Evolutionary conservation across 1,140 invertebrate species (phyloP).

Genomic region (Eubasilissa regina): DNA sequence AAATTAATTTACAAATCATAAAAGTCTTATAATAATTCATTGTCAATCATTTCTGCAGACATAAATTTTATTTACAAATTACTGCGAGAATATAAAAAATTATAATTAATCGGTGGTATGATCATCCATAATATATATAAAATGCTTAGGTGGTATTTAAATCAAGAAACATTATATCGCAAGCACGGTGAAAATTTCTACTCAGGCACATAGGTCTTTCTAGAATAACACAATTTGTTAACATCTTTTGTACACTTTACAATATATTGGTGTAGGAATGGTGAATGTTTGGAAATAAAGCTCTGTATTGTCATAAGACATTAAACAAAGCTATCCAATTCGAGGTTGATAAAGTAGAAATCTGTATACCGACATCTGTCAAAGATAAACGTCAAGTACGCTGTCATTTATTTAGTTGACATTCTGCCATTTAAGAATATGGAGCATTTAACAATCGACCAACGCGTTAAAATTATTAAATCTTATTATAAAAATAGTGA

Average conservation of each 20-base stretch:
- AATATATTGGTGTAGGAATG: neutral
- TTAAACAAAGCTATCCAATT: too few relatives aligned
- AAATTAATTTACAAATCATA: conserved; percentile 37
- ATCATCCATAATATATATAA: conserved; percentile 44
- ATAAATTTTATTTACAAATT: conserved; percentile 11
- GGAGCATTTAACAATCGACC: too few relatives aligned
- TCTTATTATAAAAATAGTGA: too few relatives aligned
- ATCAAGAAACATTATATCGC: neutral
- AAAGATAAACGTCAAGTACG: too few relatives aligned
- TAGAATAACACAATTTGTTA: neutral
- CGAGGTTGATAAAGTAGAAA: too few relatives aligned
- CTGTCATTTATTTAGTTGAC: too few relatives aligned
- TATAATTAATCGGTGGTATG: conserved; percentile 45
- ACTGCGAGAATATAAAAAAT: neutral
- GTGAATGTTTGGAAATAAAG: too few relatives aligned
- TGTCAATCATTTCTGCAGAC: conserved; percentile 27
- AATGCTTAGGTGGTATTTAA: neutral
- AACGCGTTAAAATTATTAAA: too few relatives aligned
- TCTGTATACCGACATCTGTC: too few relatives aligned
- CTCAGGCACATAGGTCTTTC: too few relatives aligned
- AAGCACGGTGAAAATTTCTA: neutral
- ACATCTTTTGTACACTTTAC: neutral
- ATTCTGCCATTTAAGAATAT: too few relatives aligned
- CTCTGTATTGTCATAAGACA: too few relatives aligned
- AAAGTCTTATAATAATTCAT: conserved; percentile 33